These are phyloP conservation scores for Periophthalmus modestus DNA, from an alignment of 2,113 vertebrate genomes.

Conservation along the genomic window DNA sequence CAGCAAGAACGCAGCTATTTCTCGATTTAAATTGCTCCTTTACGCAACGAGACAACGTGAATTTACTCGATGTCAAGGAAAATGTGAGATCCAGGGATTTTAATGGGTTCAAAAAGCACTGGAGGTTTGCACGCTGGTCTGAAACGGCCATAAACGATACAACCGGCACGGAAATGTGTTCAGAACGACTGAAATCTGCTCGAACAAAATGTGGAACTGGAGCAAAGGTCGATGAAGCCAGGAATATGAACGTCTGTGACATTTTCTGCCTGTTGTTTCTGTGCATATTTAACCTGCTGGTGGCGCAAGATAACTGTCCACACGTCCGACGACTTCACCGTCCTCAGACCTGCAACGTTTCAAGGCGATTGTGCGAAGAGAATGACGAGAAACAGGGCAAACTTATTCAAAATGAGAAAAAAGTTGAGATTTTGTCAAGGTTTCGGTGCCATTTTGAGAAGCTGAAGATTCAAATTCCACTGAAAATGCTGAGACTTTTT, in stretches of 20 bases:
- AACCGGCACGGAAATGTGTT: neutral
- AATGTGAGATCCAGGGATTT: neutral
- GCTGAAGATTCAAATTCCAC: no score
- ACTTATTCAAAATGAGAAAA: neutral
- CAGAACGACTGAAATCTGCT: neutral
- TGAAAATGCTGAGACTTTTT: no score
- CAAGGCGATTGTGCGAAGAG: neutral
- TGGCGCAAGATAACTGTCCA: slow-evolving; percentile 1
- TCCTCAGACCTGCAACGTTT: neutral
- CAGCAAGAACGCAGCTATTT: no score
- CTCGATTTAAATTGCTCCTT: no score
- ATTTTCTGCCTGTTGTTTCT: slow-evolving; percentile 9
- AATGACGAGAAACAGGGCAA: neutral
- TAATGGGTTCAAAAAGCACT: neutral
- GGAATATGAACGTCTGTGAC: slow-evolving; percentile 3
- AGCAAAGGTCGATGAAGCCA: slow-evolving; percentile 6
- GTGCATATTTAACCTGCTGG: slow-evolving; percentile 9
- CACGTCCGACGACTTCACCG: neutral
- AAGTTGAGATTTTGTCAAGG: no score
- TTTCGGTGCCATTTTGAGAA: no score
- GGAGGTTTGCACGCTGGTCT: neutral
- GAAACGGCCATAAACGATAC: neutral
- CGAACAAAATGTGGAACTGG: slow-evolving; percentile 1
- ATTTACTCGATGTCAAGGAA: no score
- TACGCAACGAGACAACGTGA: no score